Evolutionary conservation across 2,888 invertebrate genomes (phyloP).

Genomic region (Dioctria linearis): DNA sequence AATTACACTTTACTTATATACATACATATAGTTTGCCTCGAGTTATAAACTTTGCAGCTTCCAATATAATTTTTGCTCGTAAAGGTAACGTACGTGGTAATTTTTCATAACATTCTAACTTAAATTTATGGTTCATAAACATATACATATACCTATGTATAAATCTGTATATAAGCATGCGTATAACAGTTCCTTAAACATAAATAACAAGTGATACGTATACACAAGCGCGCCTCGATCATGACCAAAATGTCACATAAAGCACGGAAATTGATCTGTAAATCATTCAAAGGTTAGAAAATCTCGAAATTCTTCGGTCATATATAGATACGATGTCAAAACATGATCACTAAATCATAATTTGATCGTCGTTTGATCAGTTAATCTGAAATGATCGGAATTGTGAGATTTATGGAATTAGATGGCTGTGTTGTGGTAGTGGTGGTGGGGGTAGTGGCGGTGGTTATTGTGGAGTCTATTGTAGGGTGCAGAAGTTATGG

Average conservation of each 20-base stretch:
- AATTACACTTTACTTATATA: constrained; percentile 36
- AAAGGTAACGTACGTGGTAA: constrained; percentile 42
- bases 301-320: neutral
- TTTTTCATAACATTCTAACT: constrained; percentile 34
- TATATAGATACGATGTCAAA: constrained; percentile 40
- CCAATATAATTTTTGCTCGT: constrained; percentile 27
- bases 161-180: neutral
- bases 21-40: neutral
- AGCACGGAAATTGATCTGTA: constrained; percentile 48
- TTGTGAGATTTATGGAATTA: constrained; percentile 31
- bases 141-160: constrained; percentile 36
- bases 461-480: neutral
- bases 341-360: constrained; percentile 48
- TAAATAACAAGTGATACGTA: constrained; percentile 38
- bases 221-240: constrained; percentile 13
- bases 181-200: constrained; percentile 15
- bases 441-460: neutral
- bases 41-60: constrained; percentile 33
- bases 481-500: neutral
- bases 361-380: constrained; percentile 49
- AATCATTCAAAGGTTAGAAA: constrained; percentile 32
- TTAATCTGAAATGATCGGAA: constrained; percentile 30
- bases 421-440: neutral
- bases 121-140: constrained; percentile 50
- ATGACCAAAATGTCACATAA: constrained; percentile 50